These are phyloP conservation scores for Bombus consobrinus DNA, from an alignment of 1,140 invertebrate species.

Conservation along the genomic window DNA sequence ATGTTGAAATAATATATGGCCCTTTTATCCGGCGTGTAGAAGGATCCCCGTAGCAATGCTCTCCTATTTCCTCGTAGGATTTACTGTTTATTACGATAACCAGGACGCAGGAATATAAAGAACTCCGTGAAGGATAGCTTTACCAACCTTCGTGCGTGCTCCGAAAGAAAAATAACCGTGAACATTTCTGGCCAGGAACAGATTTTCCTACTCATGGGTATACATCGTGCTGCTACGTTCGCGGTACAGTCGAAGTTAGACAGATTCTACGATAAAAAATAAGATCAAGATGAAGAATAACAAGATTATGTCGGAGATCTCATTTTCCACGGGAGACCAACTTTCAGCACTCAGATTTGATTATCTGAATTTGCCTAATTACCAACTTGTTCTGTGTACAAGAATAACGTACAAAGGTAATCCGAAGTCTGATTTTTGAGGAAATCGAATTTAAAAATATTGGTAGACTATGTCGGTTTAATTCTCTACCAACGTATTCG, in stretches of 20 bases:
- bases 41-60: conserved; percentile 25
- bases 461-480: too few relatives aligned
- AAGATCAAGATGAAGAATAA: not conserved
- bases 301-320: not conserved
- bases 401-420: too few relatives aligned
- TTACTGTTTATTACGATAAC: conserved; percentile 48
- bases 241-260: not conserved
- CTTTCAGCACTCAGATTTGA: too few relatives aligned
- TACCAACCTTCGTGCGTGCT: not conserved
- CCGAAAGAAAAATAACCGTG: not conserved
- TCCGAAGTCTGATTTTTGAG: not conserved
- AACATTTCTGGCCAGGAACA: not conserved
- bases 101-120: conserved; percentile 14
- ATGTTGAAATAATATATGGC: conserved; percentile 35
- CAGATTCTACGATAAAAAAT: not conserved
- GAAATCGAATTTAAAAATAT: not conserved
- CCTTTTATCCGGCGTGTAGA: conserved; percentile 24
- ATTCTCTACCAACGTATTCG: too few relatives aligned
- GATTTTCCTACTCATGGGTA: not conserved
- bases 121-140: not conserved
- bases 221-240: not conserved
- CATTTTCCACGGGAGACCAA: not conserved
- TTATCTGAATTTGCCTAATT: too few relatives aligned
- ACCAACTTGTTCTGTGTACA: too few relatives aligned
- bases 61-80: conserved; percentile 25